These are phyloP conservation scores for Drosophila eugracilis DNA, from an alignment of 1,140 invertebrate genomes.

Conservation along the genomic window DNA sequence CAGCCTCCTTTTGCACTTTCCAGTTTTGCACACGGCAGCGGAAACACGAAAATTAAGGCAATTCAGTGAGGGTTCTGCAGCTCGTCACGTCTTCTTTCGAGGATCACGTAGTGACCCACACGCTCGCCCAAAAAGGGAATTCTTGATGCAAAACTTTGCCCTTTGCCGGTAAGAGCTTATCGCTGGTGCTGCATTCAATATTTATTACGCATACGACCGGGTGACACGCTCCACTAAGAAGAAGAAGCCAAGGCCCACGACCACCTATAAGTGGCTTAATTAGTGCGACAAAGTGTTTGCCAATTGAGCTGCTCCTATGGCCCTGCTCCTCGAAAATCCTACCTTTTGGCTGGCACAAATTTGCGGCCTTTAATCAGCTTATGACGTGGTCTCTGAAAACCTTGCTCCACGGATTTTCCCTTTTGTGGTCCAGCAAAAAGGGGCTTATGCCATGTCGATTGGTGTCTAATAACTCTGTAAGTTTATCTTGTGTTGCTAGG, in stretches of 20 bases:
- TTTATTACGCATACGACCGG: slow-evolving; percentile 66
- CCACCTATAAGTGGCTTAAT: slow-evolving; percentile 67
- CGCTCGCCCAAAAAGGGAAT: slow-evolving; percentile 51
- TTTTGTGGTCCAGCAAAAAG: background rate
- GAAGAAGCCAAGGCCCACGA: slow-evolving; percentile 29
- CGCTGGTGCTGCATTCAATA: slow-evolving; percentile 56
- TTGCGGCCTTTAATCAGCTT: slow-evolving; percentile 58
- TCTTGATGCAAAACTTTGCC: slow-evolving; percentile 64
- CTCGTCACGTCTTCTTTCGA: slow-evolving; percentile 53
- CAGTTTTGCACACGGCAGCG: slow-evolving; percentile 37
- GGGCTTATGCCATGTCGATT: background rate
- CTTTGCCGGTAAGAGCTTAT: slow-evolving; percentile 22
- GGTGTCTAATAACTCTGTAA: too few relatives aligned
- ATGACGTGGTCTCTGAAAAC: slow-evolving; percentile 7
- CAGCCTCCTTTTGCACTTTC: slow-evolving; percentile 20
- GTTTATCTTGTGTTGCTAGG: background rate
- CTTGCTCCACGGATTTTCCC: background rate
- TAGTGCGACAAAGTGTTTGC: slow-evolving; percentile 70
- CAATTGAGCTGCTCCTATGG: slow-evolving; percentile 44
- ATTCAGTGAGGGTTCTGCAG: slow-evolving; percentile 36
- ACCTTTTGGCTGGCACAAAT: slow-evolving; percentile 11
- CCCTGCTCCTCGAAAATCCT: background rate
- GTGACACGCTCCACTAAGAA: slow-evolving; percentile 21
- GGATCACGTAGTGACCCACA: slow-evolving; percentile 59
- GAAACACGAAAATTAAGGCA: slow-evolving; percentile 66